A percentile compares a stretch with the other conserved stretches of the same genome.
Evolutionary conservation across 2,888 invertebrate species (phyloP).

Genomic region (Idaea biselata): DNA sequence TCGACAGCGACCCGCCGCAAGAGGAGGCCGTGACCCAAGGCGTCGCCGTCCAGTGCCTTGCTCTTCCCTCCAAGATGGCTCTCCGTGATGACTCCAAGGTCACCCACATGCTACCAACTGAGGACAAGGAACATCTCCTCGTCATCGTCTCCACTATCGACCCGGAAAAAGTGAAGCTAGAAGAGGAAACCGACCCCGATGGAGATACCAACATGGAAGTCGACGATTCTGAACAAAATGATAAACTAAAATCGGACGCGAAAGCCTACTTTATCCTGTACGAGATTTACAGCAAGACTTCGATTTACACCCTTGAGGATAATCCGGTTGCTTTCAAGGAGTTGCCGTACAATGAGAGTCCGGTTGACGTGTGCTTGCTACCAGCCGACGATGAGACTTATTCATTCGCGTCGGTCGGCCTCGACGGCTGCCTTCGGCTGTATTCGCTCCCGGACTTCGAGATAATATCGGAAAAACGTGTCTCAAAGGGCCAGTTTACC

Average conservation of each 20-base stretch:
- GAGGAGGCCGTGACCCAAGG: constrained; percentile 69
- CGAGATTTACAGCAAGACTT: constrained; percentile 62
- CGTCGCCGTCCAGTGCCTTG: constrained; percentile 80
- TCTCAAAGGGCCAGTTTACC: constrained; percentile 86
- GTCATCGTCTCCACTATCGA: constrained; percentile 77
- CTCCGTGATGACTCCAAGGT: constrained; percentile 76
- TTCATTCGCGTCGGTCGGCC: constrained; percentile 86
- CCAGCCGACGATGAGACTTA: constrained; percentile 80
- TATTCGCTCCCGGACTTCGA: constrained; percentile 86
- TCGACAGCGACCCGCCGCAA: constrained; percentile 69
- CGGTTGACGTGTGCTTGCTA: constrained; percentile 85
- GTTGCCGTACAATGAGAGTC: constrained; percentile 83
- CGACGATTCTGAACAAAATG: constrained; percentile 55
- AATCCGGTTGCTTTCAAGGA: constrained; percentile 82
- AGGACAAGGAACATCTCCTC: constrained; percentile 84
- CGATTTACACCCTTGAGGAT: constrained; percentile 72
- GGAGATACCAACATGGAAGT: constrained; percentile 72
- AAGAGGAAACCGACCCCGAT: constrained; percentile 57
- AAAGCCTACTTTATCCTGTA: constrained; percentile 67
- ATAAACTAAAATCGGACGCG: constrained; percentile 50
- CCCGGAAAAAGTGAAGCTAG: constrained; percentile 51
- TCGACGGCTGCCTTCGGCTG: constrained; percentile 87
- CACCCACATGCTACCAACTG: constrained; percentile 84
- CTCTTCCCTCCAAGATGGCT: constrained; percentile 74
- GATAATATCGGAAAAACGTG: constrained; percentile 84